Base-by-base conservation (phyloP, 2,888 invertebrate species). In the Drosophila melanosoma region DNA sequence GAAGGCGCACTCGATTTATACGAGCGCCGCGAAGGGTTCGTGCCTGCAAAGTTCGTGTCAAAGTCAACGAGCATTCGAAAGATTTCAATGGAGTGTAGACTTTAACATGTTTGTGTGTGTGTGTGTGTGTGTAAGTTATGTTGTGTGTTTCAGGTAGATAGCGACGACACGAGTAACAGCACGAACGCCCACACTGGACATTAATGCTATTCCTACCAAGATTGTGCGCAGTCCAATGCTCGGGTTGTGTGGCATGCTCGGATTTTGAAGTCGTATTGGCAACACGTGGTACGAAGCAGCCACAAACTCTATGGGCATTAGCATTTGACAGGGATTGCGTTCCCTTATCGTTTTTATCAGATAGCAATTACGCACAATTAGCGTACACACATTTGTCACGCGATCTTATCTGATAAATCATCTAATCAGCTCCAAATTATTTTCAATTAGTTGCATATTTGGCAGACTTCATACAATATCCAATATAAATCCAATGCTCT, bases 1-100 rank as follows among this genome's bases (percentile, higher is more conserved):
- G 70, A 75, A 87, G 81, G 80, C 85, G 81, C 81, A 82, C 82
- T 70, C 82, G 90, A 92, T 91, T 91, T 91, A 91, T 91, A 91
- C 82, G 88, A 81, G 54, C 67, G 60, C 45, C 52, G 20, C 11
- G 56, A 48, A 66, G 53, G 64, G 69, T 49, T 76, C 67, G 68
- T 69, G 68, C 67, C 35, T 40, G 35, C 23, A 42, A 35, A 52
- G 71, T 54, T 74, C 82, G 79, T 71, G 54, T 53, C 71, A 49
- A 72, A 63, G 48, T 68, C 60, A 69, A 69, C 87, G 84, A 87
- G 75, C 79, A 89, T 86, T 88, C 90, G 56, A 85, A 85, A 89
- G 90, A 85, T 89, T 85, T 90, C 89, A 89, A 88, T 74, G 86
- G 58, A 59, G 35, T 51, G 54, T 35, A 29, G 49, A 23, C 45